Evolutionary conservation across 2,888 invertebrate genomes (phyloP), one percentile per base, ranked within the genome.

Genomic region (Alsophila aescularia): DNA sequence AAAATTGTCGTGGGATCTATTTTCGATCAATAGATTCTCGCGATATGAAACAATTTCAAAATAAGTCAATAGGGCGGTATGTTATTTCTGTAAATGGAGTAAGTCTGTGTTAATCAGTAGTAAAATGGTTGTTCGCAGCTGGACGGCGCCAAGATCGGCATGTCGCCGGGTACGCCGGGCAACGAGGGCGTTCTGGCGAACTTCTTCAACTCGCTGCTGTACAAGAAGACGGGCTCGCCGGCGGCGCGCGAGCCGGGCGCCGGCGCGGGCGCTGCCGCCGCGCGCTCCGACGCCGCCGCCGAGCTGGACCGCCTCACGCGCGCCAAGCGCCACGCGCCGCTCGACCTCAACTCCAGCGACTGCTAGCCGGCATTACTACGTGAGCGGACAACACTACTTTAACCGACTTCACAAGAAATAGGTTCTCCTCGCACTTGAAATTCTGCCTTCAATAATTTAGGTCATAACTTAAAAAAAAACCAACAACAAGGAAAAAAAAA

Each of bases 181-280:
- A 83, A 84, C 79, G 98, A 98, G 91, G 98, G 98, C 57, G 98
- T 99, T 49, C 92, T 99, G 62, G 99, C 99, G 9, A 99, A 97
- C 90, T 99, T 99, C 94, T 99, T 99, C 93, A 99, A 99, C 93
- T 98, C 98, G 62, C 93, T 99, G 77, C 94, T 99, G 72, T 96
- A 96, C 90, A 99, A 98, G 94, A 98, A 98, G 92, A 95, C 97
- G 31, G 96, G 96, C 32, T 92, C 94, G 35, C 93, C 94, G 15
- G 93, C 94, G 12, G 88, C 92, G 49, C 86, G 93, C 41, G 61
- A 85, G 44, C 71, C 85, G 31, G 72, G 85, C 69, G 64, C 77
- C 27, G 97, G 97, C 18, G 98, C 83, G 42, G 86, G 93, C 41
- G 76, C 83, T 4, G 84, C 93, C 12, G 93, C 94, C 58, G 96